A percentile compares a stretch with the other conserved stretches of the same genome.
These are phyloP conservation scores for Dichetophora obliterata DNA, from an alignment of 2,888 invertebrate genomes.

Conservation along the genomic window DNA sequence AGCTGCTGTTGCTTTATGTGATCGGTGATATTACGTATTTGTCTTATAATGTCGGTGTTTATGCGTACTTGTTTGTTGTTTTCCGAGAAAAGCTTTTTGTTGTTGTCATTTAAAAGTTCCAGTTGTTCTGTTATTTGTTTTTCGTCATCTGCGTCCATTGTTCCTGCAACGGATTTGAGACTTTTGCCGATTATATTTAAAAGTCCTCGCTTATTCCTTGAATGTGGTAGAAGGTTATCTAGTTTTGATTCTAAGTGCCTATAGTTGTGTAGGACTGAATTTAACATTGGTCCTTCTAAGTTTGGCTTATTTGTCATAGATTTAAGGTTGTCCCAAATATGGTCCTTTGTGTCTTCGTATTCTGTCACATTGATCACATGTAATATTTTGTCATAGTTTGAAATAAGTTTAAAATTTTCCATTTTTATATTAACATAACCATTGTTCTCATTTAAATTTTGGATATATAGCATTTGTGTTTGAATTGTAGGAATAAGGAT, in stretches of 20 bases:
- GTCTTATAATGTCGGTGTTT: conserved; percentile 36
- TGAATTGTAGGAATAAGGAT: conserved; percentile 21
- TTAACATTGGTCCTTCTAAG: conserved; percentile 34
- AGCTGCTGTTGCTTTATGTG: conserved; percentile 48
- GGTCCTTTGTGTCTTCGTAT: conserved; percentile 35
- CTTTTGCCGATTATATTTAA: conserved; percentile 43
- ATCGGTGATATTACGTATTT: conserved; percentile 48
- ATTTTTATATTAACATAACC: conserved; percentile 45
- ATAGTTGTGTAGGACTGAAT: conserved; percentile 40
- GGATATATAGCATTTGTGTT: conserved; percentile 43
- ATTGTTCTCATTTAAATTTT: conserved; percentile 44
- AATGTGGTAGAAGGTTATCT: conserved; percentile 36
- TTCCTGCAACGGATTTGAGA: conserved; percentile 44
- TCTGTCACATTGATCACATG: conserved; percentile 45
- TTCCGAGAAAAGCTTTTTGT: conserved; percentile 39
- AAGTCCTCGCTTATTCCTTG: conserved; percentile 42
- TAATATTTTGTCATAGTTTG: conserved; percentile 42
- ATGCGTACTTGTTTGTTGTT: conserved; percentile 36
- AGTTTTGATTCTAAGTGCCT: conserved; percentile 37
- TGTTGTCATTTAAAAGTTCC: conserved; percentile 35
- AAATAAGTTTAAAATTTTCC: conserved; percentile 37
- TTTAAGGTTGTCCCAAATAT: conserved; percentile 39
- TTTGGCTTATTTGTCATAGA: conserved; percentile 21
- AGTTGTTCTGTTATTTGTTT: conserved; percentile 39
- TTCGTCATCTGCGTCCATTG: conserved; percentile 48